Conservation (phyloP, 2,888 invertebrate species). For the Amiota minor region DNA sequence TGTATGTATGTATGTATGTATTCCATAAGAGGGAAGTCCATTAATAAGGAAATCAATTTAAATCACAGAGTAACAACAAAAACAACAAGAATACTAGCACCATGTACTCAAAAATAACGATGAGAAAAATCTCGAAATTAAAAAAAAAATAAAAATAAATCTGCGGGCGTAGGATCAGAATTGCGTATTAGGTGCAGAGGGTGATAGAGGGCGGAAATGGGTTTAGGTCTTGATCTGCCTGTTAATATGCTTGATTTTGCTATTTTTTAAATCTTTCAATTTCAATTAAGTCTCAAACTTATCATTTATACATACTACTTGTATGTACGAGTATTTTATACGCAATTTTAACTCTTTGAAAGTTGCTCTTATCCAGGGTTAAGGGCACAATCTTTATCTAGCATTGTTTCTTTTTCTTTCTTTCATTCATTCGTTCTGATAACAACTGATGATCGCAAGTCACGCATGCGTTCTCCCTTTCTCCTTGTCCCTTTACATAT, state of each 20-base stretch:
- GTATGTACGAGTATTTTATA: neutral
- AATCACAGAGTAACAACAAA: constrained; percentile 70
- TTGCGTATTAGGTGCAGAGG: neutral
- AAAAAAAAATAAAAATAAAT: constrained; percentile 41
- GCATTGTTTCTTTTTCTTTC: neutral
- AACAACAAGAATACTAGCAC: constrained; percentile 69
- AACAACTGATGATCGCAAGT: neutral
- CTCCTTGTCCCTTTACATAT: neutral
- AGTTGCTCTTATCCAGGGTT: neutral
- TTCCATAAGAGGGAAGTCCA: constrained; percentile 66
- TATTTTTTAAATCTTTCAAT: neutral
- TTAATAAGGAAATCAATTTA: constrained; percentile 72
- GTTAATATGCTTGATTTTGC: neutral
- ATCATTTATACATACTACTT: too few relatives aligned
- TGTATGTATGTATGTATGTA: constrained; percentile 53
- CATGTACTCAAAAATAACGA: constrained; percentile 41
- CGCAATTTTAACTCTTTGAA: constrained; percentile 9
- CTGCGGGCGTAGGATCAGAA: constrained; percentile 33
- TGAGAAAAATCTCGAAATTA: constrained; percentile 62
- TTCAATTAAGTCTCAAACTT: too few relatives aligned
- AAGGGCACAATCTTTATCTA: neutral
- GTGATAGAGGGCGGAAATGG: constrained; percentile 13
- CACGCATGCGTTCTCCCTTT: constrained; percentile 4
- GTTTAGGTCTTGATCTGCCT: neutral
- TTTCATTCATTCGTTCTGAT: neutral